Evolutionary conservation across 2,888 invertebrate genomes (phyloP).

Genomic region (Carcina quercana): DNA sequence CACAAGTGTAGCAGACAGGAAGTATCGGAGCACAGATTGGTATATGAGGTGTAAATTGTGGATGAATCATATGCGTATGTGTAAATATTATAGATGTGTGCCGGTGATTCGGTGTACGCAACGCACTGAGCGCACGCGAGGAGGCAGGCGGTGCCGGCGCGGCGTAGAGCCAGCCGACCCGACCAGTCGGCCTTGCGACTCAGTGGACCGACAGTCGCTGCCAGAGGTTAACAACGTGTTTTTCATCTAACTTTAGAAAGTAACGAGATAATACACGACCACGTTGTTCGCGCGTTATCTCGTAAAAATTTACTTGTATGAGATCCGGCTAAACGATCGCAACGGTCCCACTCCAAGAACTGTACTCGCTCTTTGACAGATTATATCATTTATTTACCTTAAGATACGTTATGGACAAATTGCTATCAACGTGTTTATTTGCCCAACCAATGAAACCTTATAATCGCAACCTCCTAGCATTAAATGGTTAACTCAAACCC

Average conservation of each 20-base stretch:
- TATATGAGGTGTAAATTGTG: conserved; percentile 6
- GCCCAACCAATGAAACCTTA: too few relatives aligned
- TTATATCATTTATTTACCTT: too few relatives aligned
- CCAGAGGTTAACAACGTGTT: conserved; percentile 69
- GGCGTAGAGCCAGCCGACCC: conserved; percentile 22
- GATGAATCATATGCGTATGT: conserved; percentile 6
- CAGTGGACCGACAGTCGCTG: conserved; percentile 59
- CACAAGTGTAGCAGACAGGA: too few relatives aligned
- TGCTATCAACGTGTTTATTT: too few relatives aligned
- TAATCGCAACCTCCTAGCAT: too few relatives aligned
- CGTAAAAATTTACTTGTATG: conserved; percentile 22
- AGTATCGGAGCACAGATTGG: too few relatives aligned
- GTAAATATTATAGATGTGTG: conserved; percentile 5
- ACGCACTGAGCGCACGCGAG: conserved; percentile 19
- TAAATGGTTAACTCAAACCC: too few relatives aligned
- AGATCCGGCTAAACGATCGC: conserved; percentile 4
- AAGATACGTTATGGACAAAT: too few relatives aligned
- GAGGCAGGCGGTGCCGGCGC: conserved; percentile 18
- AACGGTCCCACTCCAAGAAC: too few relatives aligned
- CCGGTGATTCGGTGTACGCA: conserved; percentile 23
- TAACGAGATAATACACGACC: conserved; percentile 46
- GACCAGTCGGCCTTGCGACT: conserved; percentile 63
- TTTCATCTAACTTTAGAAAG: conserved; percentile 71
- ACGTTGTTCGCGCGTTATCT: conserved; percentile 29
- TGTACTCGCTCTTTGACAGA: too few relatives aligned